Percentiles rank a stretch among this genome's conserved stretches.
Evolutionary conservation across 2,113 vertebrate species (phyloP).

Genomic region (Pao palembangensis): DNA sequence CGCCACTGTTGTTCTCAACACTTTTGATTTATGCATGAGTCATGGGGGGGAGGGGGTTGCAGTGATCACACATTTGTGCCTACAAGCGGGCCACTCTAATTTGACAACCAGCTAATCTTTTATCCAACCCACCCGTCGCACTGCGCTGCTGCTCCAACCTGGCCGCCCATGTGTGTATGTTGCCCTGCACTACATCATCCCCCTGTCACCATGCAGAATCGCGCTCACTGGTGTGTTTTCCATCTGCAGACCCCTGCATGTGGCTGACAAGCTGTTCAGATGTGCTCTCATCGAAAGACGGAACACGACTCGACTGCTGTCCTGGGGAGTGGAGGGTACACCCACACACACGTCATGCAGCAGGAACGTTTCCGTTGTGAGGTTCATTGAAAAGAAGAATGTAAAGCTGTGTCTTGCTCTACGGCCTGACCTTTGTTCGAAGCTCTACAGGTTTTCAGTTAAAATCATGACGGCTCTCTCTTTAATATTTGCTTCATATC

Average conservation of each 20-base stretch:
- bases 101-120: constrained; percentile 42
- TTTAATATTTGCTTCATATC: constrained; percentile 24
- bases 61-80: constrained; percentile 60
- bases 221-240: constrained; percentile 23
- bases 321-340: neutral
- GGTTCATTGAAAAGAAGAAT: too few species aligned
- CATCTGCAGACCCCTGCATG: constrained; percentile 31
- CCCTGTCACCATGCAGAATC: constrained; percentile 39
- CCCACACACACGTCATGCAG: neutral
- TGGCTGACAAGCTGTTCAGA: constrained; percentile 43
- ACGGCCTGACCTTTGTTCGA: constrained; percentile 13
- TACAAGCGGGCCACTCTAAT: constrained; percentile 26
- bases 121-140: constrained; percentile 19
- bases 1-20: constrained; percentile 22
- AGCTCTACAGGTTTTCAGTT: constrained; percentile 28
- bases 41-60: constrained; percentile 32
- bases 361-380: too few species aligned
- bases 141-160: constrained; percentile 1
- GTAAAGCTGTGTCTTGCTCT: constrained; percentile 12
- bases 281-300: constrained; percentile 38
- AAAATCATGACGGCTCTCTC: constrained; percentile 32
- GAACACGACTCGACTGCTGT: constrained; percentile 8
- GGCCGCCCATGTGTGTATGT: neutral
- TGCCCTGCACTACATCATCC: constrained; percentile 30
- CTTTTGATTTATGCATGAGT: constrained; percentile 46